phyloP scores from a whole-genome alignment of 2,888 invertebrate genomes.

The Campoletis raptor region DNA sequence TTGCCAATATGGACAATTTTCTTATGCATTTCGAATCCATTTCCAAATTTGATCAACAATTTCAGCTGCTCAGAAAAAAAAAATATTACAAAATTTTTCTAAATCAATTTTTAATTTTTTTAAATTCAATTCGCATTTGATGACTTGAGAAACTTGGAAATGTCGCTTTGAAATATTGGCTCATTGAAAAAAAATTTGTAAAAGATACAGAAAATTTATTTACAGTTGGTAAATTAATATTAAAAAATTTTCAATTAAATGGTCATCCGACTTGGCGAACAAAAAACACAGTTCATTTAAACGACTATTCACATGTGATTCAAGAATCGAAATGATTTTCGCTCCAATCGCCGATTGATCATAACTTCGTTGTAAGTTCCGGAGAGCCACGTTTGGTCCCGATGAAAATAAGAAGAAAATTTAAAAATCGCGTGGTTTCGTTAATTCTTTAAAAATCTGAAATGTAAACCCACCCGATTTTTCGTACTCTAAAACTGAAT shows the following conservation, averaged over 20 bases:
- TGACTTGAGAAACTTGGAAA: not conserved
- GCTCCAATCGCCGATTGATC: not conserved
- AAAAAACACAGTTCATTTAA: not conserved
- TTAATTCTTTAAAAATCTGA: not conserved
- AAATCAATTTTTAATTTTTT: not conserved
- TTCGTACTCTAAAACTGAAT: constrained; percentile 31
- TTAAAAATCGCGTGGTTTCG: not conserved
- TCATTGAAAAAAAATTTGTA: not conserved
- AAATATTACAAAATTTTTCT: not conserved
- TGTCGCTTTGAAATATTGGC: not conserved
- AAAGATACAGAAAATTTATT: no score
- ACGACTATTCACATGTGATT: constrained; percentile 3
- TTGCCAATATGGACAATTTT: not conserved
- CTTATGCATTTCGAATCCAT: not conserved
- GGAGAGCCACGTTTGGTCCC: not conserved
- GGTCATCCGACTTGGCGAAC: not conserved
- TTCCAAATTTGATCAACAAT: not conserved
- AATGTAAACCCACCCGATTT: not conserved
- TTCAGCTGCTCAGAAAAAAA: not conserved
- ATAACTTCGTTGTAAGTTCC: constrained; percentile 36
- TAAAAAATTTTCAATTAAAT: not conserved
- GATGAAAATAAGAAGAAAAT: constrained; percentile 17
- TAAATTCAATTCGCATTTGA: not conserved
- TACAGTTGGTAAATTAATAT: not conserved
- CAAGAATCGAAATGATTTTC: constrained; percentile 22